Conservation (phyloP, 2,888 invertebrate species). For the Sisyra nigra region DNA sequence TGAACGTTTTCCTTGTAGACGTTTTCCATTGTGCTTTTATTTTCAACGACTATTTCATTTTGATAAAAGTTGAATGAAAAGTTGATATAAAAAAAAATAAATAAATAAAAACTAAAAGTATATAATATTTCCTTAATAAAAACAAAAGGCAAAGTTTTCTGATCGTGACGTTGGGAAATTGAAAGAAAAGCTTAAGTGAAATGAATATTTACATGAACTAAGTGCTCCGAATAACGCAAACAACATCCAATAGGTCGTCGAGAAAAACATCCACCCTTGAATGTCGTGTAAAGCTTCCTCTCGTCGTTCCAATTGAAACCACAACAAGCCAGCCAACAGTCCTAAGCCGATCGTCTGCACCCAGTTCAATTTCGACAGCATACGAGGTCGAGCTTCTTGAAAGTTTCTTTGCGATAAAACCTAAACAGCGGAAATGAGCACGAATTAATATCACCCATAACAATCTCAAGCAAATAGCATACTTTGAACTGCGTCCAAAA, state of each 20-base stretch:
- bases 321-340: constrained; percentile 54
- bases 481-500: constrained; percentile 63
- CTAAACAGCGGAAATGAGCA: constrained; percentile 15
- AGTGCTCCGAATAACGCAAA: constrained; percentile 64
- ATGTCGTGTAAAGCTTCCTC: constrained; percentile 62
- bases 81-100: no score
- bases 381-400: constrained; percentile 54
- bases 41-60: no score
- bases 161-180: neutral
- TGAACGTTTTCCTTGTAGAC: no score
- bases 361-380: constrained; percentile 63
- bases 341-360: constrained; percentile 58
- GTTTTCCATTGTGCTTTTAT: no score
- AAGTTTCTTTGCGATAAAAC: constrained; percentile 61
- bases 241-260: constrained; percentile 69
- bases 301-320: constrained; percentile 60
- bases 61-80: no score
- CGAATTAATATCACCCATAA: neutral
- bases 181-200: neutral
- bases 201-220: constrained; percentile 49
- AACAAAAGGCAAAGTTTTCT: no score
- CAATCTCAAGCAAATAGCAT: constrained; percentile 13
- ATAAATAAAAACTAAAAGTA: no score
- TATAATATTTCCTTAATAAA: no score
- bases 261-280: constrained; percentile 74